Evolutionary conservation across 2,888 invertebrate species (phyloP).

Genomic region (Ceraclea dissimilis): DNA sequence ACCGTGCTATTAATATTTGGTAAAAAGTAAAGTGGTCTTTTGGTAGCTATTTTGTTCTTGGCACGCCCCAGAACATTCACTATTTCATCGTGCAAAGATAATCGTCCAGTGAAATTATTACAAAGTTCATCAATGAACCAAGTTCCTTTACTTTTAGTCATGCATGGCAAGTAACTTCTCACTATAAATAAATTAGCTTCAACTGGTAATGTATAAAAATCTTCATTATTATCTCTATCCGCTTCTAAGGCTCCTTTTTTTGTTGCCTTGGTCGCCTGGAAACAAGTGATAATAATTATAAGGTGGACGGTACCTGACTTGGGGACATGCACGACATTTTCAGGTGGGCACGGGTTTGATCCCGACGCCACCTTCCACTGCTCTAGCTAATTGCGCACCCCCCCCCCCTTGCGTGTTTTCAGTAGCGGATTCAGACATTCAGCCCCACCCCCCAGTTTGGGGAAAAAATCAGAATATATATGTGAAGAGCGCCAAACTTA

Average conservation of each 20-base stretch:
- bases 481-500: too few species aligned
- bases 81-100: neutral
- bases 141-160: neutral
- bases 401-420: too few species aligned
- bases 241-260: neutral
- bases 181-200: slow-evolving; percentile 5
- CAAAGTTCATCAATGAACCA: neutral
- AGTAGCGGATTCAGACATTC: too few species aligned
- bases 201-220: slow-evolving; percentile 2
- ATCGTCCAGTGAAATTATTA: neutral
- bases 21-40: neutral
- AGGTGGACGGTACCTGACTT: too few species aligned
- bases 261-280: neutral
- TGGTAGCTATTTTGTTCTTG: too few species aligned
- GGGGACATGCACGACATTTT: too few species aligned
- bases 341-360: too few species aligned
- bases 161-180: neutral
- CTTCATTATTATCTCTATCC: neutral
- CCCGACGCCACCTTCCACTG: too few species aligned
- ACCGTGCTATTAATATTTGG: neutral
- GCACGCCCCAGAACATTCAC: neutral
- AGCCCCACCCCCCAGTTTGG: too few species aligned
- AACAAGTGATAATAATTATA: neutral
- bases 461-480: too few species aligned
- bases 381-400: too few species aligned